These are phyloP conservation scores for Myiagra hebetior DNA, from an alignment of 2,113 vertebrate species.

Conservation along the genomic window DNA sequence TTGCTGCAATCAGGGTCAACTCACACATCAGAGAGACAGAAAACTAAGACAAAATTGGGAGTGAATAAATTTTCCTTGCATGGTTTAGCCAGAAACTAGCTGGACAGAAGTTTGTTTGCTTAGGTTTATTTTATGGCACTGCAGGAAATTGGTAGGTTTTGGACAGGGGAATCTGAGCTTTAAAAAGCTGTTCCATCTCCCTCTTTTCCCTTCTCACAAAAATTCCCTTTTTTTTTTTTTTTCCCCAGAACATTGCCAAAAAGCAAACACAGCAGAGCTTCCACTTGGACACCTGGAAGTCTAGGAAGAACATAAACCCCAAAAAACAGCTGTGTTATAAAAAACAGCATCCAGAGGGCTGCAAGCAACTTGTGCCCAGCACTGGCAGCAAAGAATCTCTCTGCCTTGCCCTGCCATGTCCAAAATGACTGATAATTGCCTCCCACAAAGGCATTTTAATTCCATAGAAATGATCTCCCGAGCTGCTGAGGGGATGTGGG, in stretches of 20 bases:
- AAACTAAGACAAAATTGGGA: not conserved
- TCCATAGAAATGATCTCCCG: not conserved
- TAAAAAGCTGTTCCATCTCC: not conserved
- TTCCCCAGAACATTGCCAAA: not conserved
- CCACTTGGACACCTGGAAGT: not conserved
- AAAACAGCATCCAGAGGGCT: not conserved
- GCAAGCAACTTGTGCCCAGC: accelerated
- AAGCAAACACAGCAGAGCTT: not conserved
- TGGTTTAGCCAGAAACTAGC: not conserved
- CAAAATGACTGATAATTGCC: not conserved
- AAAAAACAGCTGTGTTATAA: not conserved
- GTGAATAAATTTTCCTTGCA: not conserved
- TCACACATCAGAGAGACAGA: not conserved
- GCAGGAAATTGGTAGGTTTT: not conserved
- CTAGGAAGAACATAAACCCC: not conserved
- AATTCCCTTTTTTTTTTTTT: not conserved
- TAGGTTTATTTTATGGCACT: not conserved
- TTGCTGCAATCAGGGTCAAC: not conserved
- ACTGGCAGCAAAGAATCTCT: not conserved
- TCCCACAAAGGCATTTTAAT: not conserved
- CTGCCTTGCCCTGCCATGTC: not conserved
- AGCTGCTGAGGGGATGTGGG: not conserved
- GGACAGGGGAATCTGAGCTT: not conserved
- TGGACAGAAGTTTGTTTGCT: not conserved
- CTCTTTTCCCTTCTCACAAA: not conserved